Evolutionary conservation across 2,797 vertebrate genomes (phyloP).

Genomic region (Mus spretus): DNA sequence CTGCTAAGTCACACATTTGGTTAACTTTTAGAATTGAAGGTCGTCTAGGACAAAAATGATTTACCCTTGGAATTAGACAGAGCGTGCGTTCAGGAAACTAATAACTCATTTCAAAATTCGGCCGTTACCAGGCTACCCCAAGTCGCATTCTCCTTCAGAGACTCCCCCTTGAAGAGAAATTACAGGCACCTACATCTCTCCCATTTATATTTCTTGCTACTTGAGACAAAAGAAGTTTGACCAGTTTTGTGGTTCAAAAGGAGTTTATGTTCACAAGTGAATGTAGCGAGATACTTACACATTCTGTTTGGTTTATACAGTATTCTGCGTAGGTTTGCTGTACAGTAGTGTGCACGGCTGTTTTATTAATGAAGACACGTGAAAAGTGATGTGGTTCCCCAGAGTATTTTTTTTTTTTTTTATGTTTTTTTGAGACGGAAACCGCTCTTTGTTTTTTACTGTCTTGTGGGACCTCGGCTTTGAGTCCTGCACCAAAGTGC

Average conservation of each 20-base stretch:
- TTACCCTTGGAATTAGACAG: not conserved
- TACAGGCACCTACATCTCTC: not conserved
- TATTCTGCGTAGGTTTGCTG: conserved; percentile 77
- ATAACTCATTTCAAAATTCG: conserved; percentile 5
- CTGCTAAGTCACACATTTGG: conserved; percentile 43
- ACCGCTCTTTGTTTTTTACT: conserved; percentile 66
- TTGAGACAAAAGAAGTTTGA: not conserved
- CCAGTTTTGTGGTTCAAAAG: not conserved
- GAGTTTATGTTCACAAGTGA: conserved; percentile 27
- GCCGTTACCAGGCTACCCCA: not conserved
- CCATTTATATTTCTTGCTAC: not conserved
- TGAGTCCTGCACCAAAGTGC: conserved; percentile 52
- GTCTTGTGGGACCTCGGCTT: conserved; percentile 74
- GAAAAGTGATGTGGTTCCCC: conserved; percentile 75
- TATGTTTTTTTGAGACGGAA: conserved; percentile 69
- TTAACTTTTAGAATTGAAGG: conserved; percentile 43
- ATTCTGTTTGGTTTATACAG: conserved; percentile 60
- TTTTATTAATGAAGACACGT: conserved; percentile 84
- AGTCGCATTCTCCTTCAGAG: conserved; percentile 2
- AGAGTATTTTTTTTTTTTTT: conserved; percentile 69
- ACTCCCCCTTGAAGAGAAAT: not conserved
- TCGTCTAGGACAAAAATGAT: not conserved
- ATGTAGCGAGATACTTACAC: conserved; percentile 43
- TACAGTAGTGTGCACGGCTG: conserved; percentile 73
- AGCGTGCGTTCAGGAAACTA: not conserved